Conservation (phyloP, 1,140 invertebrate species). For the Caenorhabditis latens region DNA sequence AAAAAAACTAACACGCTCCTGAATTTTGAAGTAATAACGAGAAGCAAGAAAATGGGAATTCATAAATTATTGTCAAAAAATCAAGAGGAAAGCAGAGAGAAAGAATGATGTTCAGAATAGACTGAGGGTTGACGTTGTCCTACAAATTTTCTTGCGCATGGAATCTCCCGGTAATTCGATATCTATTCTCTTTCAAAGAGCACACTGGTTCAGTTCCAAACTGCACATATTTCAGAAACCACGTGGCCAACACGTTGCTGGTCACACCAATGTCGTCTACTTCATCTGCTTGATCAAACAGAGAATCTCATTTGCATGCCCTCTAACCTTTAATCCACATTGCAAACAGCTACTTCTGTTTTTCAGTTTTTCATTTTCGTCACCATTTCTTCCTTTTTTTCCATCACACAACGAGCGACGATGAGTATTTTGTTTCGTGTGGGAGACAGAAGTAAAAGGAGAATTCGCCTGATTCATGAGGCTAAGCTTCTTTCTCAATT, state of each 20-base stretch:
- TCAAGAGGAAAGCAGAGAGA: not conserved
- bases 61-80: too few relatives aligned
- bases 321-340: conserved; percentile 44
- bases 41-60: too few relatives aligned
- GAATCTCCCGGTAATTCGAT: conserved; percentile 10
- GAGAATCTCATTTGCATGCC: conserved; percentile 47
- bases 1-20: too few relatives aligned
- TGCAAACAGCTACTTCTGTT: not conserved
- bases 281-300: conserved; percentile 42
- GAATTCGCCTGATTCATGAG: not conserved
- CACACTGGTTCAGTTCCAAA: conserved; percentile 32
- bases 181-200: conserved; percentile 1
- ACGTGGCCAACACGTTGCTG: not conserved
- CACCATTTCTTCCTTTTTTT: too few relatives aligned
- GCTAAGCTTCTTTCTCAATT: too few relatives aligned
- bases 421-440: conserved; percentile 12
- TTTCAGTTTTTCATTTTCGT: conserved; percentile 38
- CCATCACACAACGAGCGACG: not conserved
- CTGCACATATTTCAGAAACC: conserved; percentile 10
- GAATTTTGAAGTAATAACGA: too few relatives aligned
- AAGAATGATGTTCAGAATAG: not conserved
- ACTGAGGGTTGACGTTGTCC: conserved; percentile 6
- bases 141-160: conserved; percentile 11
- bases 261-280: not conserved
- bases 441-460: not conserved